phyloP scores from a whole-genome alignment of 1,140 invertebrate species.

The Cardiocondyla obscurior region DNA sequence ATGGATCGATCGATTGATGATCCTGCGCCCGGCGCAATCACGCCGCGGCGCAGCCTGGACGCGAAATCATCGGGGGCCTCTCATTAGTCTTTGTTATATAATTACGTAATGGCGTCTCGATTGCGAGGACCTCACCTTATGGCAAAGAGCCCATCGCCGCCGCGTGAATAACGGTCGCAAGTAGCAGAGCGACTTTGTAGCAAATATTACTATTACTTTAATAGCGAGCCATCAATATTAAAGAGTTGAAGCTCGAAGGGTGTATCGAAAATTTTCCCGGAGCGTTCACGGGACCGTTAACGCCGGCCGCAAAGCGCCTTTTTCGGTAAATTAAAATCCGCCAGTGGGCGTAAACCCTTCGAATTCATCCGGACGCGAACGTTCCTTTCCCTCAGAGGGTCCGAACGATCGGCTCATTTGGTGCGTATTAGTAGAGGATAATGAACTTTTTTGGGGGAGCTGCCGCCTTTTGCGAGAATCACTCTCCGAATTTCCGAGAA shows the following conservation, averaged over 20 bases:
- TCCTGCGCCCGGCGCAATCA: constrained; percentile 38
- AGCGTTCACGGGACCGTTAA: not conserved
- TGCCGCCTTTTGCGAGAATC: constrained; percentile 70
- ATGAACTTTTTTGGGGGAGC: constrained; percentile 73
- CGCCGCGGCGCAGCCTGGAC: constrained; percentile 47
- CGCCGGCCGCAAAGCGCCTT: constrained; percentile 21
- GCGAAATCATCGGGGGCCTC: constrained; percentile 53
- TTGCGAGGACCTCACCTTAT: constrained; percentile 34
- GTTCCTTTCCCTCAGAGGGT: constrained; percentile 22
- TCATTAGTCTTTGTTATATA: constrained; percentile 60
- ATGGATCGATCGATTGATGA: constrained; percentile 62
- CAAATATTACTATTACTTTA: constrained; percentile 30
- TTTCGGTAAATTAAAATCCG: constrained; percentile 56
- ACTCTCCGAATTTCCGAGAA: constrained; percentile 61
- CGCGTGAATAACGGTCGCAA: constrained; percentile 23
- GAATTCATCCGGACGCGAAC: constrained; percentile 16
- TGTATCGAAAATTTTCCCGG: constrained; percentile 12
- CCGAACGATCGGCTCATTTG: constrained; percentile 71
- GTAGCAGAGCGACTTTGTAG: not conserved
- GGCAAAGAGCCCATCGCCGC: constrained; percentile 1
- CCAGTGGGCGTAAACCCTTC: constrained; percentile 59
- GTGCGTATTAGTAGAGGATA: constrained; percentile 78
- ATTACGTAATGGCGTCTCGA: constrained; percentile 48
- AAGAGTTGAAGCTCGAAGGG: not conserved
- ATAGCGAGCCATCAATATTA: not conserved